A percentile compares a stretch with the other conserved stretches of the same genome.
phyloP scores from a whole-genome alignment of 2,888 invertebrate species.

The Epsilonema sp. region DNA sequence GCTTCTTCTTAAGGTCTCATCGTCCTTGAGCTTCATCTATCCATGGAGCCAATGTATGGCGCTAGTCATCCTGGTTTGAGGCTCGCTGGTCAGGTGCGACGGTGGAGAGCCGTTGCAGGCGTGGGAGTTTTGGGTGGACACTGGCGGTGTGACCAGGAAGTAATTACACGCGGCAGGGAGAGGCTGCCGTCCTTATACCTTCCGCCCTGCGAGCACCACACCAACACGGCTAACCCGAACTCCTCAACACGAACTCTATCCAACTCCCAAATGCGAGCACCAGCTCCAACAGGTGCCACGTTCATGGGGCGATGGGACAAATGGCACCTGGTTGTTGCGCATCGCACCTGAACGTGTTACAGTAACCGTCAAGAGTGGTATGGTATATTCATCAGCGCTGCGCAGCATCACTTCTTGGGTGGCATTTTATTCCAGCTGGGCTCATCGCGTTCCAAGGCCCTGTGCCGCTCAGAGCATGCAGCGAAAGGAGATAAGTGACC shows the following conservation, averaged over 20 bases:
- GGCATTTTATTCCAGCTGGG: slow-evolving; percentile 4
- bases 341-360: not conserved
- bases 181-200: slow-evolving; percentile 68
- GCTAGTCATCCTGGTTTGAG: too few relatives aligned
- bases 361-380: not conserved
- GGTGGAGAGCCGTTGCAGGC: slow-evolving; percentile 64
- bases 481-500: slow-evolving; percentile 54
- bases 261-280: slow-evolving; percentile 49
- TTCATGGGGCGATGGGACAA: slow-evolving; percentile 7
- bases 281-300: slow-evolving; percentile 39
- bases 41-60: too few relatives aligned
- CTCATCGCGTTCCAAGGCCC: slow-evolving; percentile 17
- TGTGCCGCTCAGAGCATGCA: slow-evolving; percentile 44
- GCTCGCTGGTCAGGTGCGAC: slow-evolving; percentile 51
- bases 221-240: slow-evolving; percentile 45
- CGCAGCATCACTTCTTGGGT: slow-evolving; percentile 1
- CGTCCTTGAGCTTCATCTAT: too few relatives aligned
- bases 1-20: too few relatives aligned
- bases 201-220: slow-evolving; percentile 68
- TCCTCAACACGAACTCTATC: slow-evolving; percentile 23
- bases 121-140: slow-evolving; percentile 64
- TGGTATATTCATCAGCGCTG: not conserved
- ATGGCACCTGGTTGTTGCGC: not conserved
- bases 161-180: slow-evolving; percentile 30
- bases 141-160: slow-evolving; percentile 71